Conservation (phyloP, 2,113 vertebrate genomes). For the Anarhynchus alexandrinus region DNA sequence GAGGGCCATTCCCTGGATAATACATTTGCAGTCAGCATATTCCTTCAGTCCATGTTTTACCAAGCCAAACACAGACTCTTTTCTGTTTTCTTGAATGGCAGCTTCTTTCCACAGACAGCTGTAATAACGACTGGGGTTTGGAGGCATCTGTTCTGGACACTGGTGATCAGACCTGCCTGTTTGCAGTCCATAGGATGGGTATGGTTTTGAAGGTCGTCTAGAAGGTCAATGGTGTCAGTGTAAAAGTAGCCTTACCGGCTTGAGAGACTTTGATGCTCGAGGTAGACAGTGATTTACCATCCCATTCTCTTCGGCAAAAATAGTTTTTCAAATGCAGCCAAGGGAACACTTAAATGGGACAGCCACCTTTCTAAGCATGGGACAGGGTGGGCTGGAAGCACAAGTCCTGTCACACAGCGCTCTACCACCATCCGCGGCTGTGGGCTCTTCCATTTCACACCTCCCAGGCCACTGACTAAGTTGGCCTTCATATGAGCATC, state of each 20-base stretch:
- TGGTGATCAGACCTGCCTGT: neutral
- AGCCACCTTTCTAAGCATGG: neutral
- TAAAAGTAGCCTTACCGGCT: neutral
- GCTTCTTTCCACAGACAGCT: neutral
- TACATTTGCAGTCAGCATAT: neutral
- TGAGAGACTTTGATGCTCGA: neutral
- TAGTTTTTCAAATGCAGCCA: neutral
- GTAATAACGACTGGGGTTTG: accelerated
- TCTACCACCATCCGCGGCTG: neutral
- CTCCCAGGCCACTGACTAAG: neutral
- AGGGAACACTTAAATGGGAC: neutral
- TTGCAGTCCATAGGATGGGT: neutral
- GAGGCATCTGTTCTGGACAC: neutral
- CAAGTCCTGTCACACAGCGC: neutral
- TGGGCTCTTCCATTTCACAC: neutral
- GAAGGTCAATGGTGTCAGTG: neutral
- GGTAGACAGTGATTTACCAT: neutral
- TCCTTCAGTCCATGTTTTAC: neutral
- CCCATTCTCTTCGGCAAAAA: neutral
- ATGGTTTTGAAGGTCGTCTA: neutral
- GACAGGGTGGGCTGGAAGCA: neutral
- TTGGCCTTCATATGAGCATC: neutral
- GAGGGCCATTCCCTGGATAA: neutral
- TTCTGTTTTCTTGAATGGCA: neutral
- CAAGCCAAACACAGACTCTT: neutral